Evolutionary conservation across 1,140 invertebrate genomes (phyloP), one percentile per base, ranked within the genome.

Genomic region (Globodera rostochiensis): DNA sequence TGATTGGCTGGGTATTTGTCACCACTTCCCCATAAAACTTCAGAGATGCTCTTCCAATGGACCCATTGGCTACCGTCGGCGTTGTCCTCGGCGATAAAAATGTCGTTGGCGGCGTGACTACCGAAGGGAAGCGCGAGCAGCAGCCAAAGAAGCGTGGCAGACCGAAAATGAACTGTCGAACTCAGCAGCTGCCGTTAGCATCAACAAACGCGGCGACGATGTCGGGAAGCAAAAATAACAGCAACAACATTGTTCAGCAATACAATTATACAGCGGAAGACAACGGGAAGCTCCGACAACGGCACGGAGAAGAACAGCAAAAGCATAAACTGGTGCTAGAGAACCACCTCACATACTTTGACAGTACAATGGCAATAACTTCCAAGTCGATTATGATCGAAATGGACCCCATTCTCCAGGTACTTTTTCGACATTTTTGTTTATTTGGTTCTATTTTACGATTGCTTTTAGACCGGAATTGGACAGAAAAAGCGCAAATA

Each of bases 401-500:
- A 50, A 50, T 80, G 50, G 80, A 80, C 5, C 64, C 47, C 36
- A 80, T 80, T 45, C 80, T 77, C 19, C 76, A 80, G 53, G 74
- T 50, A 64, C 19, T 64, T 64, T 5, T 66, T 66, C 60, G n/a
- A 15, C 60, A 21, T 21, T 21, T 36, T 36, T 36, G 36, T 36
- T 36, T 36, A 36, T 36, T 36, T 36, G 36, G 36, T 36, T 36
- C 1, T 36, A 36, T 36, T 36, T 36, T 36, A 36, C 36, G 36
- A 36, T 36, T 36, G 36, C 7, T 71, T 71, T 36, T 11, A 71
- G 69, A 71, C 69, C 4, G 69, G 67, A 9, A 45, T 13, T 21
- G 67, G 21, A n/a, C 66, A 46, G 25, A 71, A 66, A n/a, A 78
- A 78, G 13, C 77, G 81, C 50, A 82, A 82, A 36, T 82, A 82